These are phyloP conservation scores for Dicyrtoma fusca DNA, from an alignment of 2,888 invertebrate genomes.

Conservation along the genomic window DNA sequence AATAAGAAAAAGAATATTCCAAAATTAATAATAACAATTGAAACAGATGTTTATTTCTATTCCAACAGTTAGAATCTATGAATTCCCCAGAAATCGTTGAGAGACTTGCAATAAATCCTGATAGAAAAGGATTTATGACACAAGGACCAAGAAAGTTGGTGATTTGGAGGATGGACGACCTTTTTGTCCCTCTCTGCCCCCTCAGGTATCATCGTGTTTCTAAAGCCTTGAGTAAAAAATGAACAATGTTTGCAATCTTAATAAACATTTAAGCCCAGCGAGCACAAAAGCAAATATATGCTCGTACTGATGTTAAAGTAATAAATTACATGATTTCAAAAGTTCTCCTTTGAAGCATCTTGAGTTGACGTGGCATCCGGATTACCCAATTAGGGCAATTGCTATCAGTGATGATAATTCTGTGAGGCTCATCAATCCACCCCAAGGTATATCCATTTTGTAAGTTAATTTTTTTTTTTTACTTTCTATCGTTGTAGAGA, in stretches of 20 bases:
- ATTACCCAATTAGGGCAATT: conserved; percentile 37
- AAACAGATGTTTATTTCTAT: not conserved
- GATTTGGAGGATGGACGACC: conserved; percentile 52
- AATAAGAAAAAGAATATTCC: too few relatives aligned
- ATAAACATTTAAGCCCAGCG: not conserved
- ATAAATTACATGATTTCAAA: not conserved
- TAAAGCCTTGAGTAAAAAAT: too few relatives aligned
- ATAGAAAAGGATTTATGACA: conserved; percentile 51
- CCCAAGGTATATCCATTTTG: conserved; percentile 7
- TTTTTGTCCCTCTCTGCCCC: conserved; percentile 38
- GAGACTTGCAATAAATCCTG: conserved; percentile 47
- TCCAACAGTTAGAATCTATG: conserved; percentile 44
- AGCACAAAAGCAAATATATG: not conserved
- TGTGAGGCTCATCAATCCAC: conserved; percentile 50
- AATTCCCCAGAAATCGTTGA: conserved; percentile 52
- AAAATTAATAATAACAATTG: too few relatives aligned
- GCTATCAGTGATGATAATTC: conserved; percentile 48
- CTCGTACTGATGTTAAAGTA: too few relatives aligned
- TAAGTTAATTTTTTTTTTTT: too few relatives aligned
- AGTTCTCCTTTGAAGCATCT: conserved; percentile 34
- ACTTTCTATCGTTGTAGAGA: not conserved
- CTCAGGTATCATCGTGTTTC: too few relatives aligned
- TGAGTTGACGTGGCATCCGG: conserved; percentile 49
- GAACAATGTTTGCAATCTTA: not conserved
- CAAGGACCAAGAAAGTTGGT: conserved; percentile 53